phyloP scores from a whole-genome alignment of 2,113 vertebrate species.

The Stomatorhinus ivindoensis region DNA sequence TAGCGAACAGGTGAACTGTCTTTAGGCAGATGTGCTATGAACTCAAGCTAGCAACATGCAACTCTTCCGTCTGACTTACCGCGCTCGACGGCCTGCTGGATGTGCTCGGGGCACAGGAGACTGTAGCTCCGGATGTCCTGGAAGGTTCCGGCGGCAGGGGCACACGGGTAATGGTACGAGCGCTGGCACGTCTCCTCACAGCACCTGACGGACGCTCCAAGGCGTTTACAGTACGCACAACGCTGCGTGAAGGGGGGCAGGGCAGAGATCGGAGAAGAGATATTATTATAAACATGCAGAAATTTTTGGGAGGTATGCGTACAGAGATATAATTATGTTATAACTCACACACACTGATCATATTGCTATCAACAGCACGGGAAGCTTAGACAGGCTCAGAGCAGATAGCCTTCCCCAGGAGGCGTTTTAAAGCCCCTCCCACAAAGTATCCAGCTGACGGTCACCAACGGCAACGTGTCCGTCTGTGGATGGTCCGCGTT shows the following conservation, averaged over 20 bases:
- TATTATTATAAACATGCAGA: not conserved
- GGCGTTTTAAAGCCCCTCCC: not conserved
- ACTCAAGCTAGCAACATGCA: not conserved
- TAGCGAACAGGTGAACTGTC: not conserved
- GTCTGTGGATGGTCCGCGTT: not conserved
- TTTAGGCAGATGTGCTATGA: not conserved
- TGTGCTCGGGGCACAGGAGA: conserved; percentile 92
- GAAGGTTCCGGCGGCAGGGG: conserved; percentile 91
- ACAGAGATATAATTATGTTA: not conserved
- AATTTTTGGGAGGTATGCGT: not conserved
- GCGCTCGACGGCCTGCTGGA: conserved; percentile 84
- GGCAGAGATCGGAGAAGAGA: not conserved
- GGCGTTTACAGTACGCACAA: conserved; percentile 99
- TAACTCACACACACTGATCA: not conserved
- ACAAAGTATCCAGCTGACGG: not conserved
- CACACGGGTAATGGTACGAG: conserved; percentile 97
- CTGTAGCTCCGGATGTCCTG: conserved; percentile 86
- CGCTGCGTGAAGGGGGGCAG: conserved; percentile 59
- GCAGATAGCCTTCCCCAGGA: not conserved
- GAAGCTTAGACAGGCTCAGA: not conserved
- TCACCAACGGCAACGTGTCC: not conserved
- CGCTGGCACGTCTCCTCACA: conserved; percentile 95
- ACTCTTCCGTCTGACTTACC: conserved; percentile 63
- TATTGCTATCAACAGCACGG: not conserved
- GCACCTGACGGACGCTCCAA: conserved; percentile 99